phyloP scores from a whole-genome alignment of 1,140 invertebrate genomes.

The Cepaea nemoralis region DNA sequence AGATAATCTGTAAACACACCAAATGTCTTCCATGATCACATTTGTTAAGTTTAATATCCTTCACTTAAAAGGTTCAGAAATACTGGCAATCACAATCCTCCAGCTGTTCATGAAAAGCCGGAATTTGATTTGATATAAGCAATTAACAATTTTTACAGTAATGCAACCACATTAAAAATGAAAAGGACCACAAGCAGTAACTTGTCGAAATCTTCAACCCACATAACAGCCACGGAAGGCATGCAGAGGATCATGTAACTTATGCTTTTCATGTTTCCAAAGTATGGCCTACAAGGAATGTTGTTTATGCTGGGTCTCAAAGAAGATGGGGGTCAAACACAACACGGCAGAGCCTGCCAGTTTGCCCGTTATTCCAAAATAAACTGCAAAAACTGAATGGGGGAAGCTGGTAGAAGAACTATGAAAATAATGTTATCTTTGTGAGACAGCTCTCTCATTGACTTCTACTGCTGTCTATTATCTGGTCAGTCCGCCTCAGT shows the following conservation, averaged over 20 bases:
- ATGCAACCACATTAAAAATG: too few species aligned
- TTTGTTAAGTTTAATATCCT: too few species aligned
- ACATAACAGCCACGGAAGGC: neutral
- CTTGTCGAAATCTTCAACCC: neutral
- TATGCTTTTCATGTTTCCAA: neutral
- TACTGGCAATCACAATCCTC: too few species aligned
- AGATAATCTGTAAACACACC: too few species aligned
- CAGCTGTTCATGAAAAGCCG: too few species aligned
- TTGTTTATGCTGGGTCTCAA: neutral
- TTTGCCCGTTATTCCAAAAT: neutral
- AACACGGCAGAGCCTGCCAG: neutral
- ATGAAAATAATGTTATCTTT: conserved; percentile 7
- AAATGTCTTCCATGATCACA: too few species aligned
- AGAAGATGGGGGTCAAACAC: neutral
- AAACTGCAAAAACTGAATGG: neutral
- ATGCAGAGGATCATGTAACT: neutral
- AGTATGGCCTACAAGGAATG: conserved; percentile 5
- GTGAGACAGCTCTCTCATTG: conserved; percentile 4
- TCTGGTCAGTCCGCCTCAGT: conserved; percentile 22
- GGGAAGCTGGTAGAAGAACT: neutral
- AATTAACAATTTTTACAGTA: too few species aligned
- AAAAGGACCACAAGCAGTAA: neutral
- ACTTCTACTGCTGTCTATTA: conserved; percentile 31
- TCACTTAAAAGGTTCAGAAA: too few species aligned
- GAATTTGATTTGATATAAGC: too few species aligned